Evolutionary conservation across 2,888 invertebrate species (phyloP).

Genomic region (Rutpela maculata): DNA sequence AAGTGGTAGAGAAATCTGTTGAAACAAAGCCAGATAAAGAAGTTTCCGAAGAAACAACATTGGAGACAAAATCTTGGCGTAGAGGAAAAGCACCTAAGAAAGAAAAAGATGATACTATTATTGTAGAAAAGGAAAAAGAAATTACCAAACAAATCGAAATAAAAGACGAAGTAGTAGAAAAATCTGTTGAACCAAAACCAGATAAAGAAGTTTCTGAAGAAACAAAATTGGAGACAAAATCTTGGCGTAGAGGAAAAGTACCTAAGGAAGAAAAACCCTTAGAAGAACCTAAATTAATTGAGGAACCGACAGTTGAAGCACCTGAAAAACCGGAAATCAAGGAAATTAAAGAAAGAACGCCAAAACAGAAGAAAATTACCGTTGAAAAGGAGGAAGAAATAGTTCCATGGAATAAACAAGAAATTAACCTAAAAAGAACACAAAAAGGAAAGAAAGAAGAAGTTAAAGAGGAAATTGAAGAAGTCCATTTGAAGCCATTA

Average conservation of each 20-base stretch:
- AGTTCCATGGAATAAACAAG: slow-evolving; percentile 80
- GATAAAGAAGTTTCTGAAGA: slow-evolving; percentile 24
- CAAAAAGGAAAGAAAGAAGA: slow-evolving; percentile 70
- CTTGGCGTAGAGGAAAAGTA: slow-evolving; percentile 36
- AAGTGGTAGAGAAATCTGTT: neutral
- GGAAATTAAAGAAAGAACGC: slow-evolving; percentile 32
- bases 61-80: slow-evolving; percentile 40
- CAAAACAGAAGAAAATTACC: slow-evolving; percentile 23
- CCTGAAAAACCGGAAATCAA: slow-evolving; percentile 24
- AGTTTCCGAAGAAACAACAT: neutral
- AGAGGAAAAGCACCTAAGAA: slow-evolving; percentile 24
- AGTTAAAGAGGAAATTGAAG: slow-evolving; percentile 60
- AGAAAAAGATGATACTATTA: slow-evolving; percentile 36
- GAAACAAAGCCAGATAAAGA: slow-evolving; percentile 37
- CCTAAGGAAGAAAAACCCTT: slow-evolving; percentile 29
- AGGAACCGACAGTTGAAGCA: slow-evolving; percentile 4
- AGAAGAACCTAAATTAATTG: slow-evolving; percentile 35
- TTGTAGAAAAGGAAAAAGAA: slow-evolving; percentile 59
- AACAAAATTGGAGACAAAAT: slow-evolving; percentile 29
- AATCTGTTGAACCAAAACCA: slow-evolving; percentile 14
- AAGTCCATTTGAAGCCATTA: slow-evolving; percentile 57
- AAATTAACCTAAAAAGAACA: slow-evolving; percentile 74
- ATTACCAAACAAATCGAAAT: slow-evolving; percentile 78
- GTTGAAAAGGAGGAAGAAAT: slow-evolving; percentile 70
- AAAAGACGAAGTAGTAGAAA: neutral